Percentiles rank a stretch among this genome's conserved stretches.
Evolutionary conservation across 1,140 invertebrate genomes (phyloP).

Genomic region (Coenobita brevimanus): DNA sequence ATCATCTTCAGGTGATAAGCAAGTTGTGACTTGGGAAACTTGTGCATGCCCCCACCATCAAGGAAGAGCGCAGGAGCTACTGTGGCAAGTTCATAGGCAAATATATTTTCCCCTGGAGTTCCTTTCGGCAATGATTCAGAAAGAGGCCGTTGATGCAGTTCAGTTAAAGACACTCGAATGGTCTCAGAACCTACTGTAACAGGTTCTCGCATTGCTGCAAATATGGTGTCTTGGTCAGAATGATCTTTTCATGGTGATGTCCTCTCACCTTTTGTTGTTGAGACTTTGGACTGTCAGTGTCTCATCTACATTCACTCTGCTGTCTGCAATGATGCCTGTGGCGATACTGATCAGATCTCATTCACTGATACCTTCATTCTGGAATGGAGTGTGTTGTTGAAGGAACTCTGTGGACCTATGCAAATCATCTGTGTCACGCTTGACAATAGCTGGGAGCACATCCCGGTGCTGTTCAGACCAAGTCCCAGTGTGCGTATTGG

Average conservation of each 20-base stretch:
- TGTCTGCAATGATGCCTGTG: not conserved
- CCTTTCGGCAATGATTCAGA: not conserved
- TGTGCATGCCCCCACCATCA: not conserved
- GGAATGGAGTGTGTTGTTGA: not conserved
- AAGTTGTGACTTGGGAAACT: not conserved
- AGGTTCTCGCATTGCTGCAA: not conserved
- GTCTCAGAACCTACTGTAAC: not conserved
- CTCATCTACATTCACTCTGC: not conserved
- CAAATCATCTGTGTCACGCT: not conserved
- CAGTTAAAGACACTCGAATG: not conserved
- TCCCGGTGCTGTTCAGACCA: not conserved
- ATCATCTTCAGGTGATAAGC: not conserved
- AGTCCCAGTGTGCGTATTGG: not conserved
- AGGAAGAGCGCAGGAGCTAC: conserved; percentile 3
- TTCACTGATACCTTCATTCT: not conserved
- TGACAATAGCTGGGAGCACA: not conserved
- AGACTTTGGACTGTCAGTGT: conserved; percentile 1
- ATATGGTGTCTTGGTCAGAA: not conserved
- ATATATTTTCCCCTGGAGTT: not conserved
- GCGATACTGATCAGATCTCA: not conserved
- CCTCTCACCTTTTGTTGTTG: too few species aligned
- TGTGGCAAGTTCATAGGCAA: conserved; percentile 13
- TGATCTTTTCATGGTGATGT: conserved; percentile 10
- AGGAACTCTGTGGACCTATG: not conserved
- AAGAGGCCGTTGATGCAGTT: not conserved